phyloP scores from a whole-genome alignment of 2,888 invertebrate species.

The Chironomus tentans region DNA sequence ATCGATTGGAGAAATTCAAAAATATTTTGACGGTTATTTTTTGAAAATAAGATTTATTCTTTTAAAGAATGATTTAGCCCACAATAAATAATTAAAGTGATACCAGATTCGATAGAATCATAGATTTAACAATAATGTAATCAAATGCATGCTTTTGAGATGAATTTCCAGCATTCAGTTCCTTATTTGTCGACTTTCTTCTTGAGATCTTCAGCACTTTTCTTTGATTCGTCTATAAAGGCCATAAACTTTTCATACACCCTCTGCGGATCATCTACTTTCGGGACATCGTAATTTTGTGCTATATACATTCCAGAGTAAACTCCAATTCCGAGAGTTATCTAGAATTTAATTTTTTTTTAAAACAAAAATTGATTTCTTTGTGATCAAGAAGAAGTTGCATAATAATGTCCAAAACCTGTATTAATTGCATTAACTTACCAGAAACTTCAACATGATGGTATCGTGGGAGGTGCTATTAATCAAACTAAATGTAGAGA shows the following conservation, averaged over 20 bases:
- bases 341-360: constrained; percentile 38
- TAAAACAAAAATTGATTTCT: not conserved
- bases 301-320: constrained; percentile 62
- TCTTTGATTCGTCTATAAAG: constrained; percentile 46
- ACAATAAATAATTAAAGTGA: no score
- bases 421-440: not conserved
- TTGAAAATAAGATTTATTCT: no score
- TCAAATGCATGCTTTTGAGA: not conserved
- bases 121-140: not conserved
- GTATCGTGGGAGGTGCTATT: no score
- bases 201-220: not conserved
- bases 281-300: constrained; percentile 71
- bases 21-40: no score
- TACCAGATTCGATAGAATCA: no score
- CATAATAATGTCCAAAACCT: not conserved
- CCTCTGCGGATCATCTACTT: constrained; percentile 72
- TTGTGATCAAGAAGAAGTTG: not conserved
- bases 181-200: constrained; percentile 12
- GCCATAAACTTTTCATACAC: constrained; percentile 61
- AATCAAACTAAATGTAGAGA: no score
- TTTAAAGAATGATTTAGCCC: no score
- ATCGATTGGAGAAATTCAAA: no score
- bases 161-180: no score
- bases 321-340: constrained; percentile 56
- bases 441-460: constrained; percentile 14